Conservation (phyloP, 2,113 vertebrate species). For the Labrus mixtus region DNA sequence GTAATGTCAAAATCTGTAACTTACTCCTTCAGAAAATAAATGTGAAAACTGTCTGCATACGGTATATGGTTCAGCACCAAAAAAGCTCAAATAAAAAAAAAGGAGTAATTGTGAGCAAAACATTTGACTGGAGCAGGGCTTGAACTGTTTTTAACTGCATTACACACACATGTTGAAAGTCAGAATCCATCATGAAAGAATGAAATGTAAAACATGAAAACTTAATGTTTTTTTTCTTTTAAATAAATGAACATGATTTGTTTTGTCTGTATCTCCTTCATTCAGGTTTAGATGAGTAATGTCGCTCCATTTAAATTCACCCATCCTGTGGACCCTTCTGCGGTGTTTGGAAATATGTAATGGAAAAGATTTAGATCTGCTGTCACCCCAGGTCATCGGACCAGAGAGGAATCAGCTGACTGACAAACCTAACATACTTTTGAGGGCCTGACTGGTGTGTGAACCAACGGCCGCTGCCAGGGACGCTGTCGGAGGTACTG, state of each 20-base stretch:
- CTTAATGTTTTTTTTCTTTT: not conserved
- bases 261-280: constrained; percentile 8
- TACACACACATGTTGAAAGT: too few relatives aligned
- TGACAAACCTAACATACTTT: constrained; percentile 43
- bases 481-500: not conserved
- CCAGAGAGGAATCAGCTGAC: constrained; percentile 67
- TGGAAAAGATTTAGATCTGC: constrained; percentile 34
- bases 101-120: too few relatives aligned
- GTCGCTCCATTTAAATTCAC: not conserved
- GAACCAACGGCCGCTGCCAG: constrained; percentile 20
- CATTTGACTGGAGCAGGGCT: too few relatives aligned
- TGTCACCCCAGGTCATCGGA: constrained; percentile 57
- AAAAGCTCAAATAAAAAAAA: too few relatives aligned
- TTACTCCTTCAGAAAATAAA: too few relatives aligned
- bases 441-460: constrained; percentile 2
- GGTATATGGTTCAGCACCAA: too few relatives aligned
- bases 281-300: constrained; percentile 9
- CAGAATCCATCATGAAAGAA: too few relatives aligned
- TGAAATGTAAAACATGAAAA: too few relatives aligned
- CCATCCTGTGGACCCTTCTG: constrained; percentile 12
- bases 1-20: too few relatives aligned
- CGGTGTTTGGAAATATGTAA: constrained; percentile 20
- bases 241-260: not conserved
- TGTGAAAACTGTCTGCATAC: too few relatives aligned
- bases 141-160: too few relatives aligned